Percentiles rank a stretch among this genome's conserved stretches.
These are phyloP conservation scores for Perdita meconis DNA, from an alignment of 2,888 invertebrate species.

Conservation along the genomic window DNA sequence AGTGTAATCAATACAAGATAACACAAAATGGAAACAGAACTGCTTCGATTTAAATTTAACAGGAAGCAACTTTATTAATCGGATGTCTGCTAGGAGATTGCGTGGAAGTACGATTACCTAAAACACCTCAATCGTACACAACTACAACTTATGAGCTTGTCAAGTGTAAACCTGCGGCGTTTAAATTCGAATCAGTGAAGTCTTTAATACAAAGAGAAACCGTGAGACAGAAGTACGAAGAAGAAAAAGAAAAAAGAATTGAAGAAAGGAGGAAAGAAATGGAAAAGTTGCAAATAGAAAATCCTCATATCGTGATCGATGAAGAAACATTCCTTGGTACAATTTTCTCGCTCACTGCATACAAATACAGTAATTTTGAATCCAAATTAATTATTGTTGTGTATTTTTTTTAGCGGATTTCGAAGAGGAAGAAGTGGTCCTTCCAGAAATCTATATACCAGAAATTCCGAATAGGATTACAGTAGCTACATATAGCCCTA, in stretches of 20 bases:
- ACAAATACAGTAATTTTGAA: background rate
- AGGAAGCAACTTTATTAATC: slow-evolving; percentile 85
- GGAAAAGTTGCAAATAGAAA: slow-evolving; percentile 85
- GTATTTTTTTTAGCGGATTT: slow-evolving; percentile 84
- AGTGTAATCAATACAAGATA: too few species aligned
- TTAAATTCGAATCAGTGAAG: slow-evolving; percentile 87
- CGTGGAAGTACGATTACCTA: slow-evolving; percentile 85
- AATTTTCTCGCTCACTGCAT: slow-evolving; percentile 8
- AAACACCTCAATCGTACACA: slow-evolving; percentile 83
- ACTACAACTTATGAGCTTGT: slow-evolving; percentile 84
- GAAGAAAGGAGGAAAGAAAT: slow-evolving; percentile 86
- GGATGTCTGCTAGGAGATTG: slow-evolving; percentile 87
- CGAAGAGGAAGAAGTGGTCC: slow-evolving; percentile 86
- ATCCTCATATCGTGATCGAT: slow-evolving; percentile 87
- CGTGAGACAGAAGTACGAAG: slow-evolving; percentile 86
- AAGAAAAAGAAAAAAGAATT: slow-evolving; percentile 85
- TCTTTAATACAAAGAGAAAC: slow-evolving; percentile 87
- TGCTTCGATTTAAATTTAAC: slow-evolving; percentile 55
- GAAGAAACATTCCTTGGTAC: slow-evolving; percentile 87
- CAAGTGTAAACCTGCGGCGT: slow-evolving; percentile 79
- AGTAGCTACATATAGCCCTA: slow-evolving; percentile 85
- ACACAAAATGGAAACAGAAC: background rate
- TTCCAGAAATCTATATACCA: slow-evolving; percentile 85
- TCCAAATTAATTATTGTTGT: background rate
- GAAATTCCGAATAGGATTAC: slow-evolving; percentile 86